Conservation (phyloP, 2,888 invertebrate species). For the Eupithecia dodoneata region DNA sequence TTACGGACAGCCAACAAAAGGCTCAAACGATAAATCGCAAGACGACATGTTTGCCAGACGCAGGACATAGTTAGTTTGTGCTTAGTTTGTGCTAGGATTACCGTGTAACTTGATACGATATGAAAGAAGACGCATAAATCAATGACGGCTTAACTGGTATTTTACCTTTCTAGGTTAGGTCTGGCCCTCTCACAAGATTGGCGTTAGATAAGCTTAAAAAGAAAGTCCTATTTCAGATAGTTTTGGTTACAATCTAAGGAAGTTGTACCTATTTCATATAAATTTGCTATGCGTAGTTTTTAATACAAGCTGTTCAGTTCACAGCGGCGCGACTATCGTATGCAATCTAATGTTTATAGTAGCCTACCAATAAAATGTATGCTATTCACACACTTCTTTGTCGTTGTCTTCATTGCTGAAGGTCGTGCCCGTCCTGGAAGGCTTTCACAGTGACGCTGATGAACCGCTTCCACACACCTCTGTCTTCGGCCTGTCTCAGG, state of each 20-base stretch:
- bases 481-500: too few relatives aligned
- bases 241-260: not conserved
- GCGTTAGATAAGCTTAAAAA: not conserved
- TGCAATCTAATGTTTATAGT: too few relatives aligned
- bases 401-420: too few relatives aligned
- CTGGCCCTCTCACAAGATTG: not conserved
- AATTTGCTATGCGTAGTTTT: too few relatives aligned
- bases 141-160: slow-evolving; percentile 32
- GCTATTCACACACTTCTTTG: too few relatives aligned
- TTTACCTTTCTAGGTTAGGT: slow-evolving; percentile 16
- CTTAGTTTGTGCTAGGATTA: slow-evolving; percentile 45
- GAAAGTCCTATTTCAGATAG: not conserved
- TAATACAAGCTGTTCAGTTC: too few relatives aligned
- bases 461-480: too few relatives aligned
- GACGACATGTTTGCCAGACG: slow-evolving; percentile 60
- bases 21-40: slow-evolving; percentile 68
- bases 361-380: too few relatives aligned
- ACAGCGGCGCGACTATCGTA: too few relatives aligned
- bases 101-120: slow-evolving; percentile 44
- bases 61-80: slow-evolving; percentile 52
- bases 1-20: slow-evolving; percentile 60
- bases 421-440: too few relatives aligned
- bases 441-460: too few relatives aligned
- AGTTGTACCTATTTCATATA: not conserved
- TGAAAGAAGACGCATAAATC: slow-evolving; percentile 44